phyloP scores from a whole-genome alignment of 2,888 invertebrate genomes.

The Sympetrum striolatum region DNA sequence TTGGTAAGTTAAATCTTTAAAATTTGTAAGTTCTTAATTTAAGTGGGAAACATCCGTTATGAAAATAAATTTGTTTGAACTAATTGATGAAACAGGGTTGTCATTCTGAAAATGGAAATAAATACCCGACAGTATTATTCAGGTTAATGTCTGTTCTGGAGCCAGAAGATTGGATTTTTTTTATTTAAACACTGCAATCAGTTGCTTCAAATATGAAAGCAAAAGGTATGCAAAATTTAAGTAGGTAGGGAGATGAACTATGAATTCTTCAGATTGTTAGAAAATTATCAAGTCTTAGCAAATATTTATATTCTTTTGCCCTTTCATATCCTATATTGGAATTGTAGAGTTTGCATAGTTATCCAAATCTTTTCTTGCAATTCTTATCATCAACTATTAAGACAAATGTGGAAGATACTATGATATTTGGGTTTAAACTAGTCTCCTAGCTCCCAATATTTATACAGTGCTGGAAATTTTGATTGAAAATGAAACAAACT shows the following conservation, averaged over 20 bases:
- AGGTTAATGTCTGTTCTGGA: not conserved
- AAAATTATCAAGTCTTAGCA: no score
- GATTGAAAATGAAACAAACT: not conserved
- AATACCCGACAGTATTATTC: not conserved
- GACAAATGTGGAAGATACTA: not conserved
- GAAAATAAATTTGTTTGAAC: no score
- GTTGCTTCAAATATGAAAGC: no score
- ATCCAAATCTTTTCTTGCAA: not conserved
- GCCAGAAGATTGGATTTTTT: not conserved
- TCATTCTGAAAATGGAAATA: not conserved
- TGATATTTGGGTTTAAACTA: no score
- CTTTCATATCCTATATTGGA: no score
- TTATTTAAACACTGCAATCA: not conserved
- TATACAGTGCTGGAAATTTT: not conserved
- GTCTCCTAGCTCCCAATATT: not conserved
- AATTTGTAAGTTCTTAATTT: not conserved
- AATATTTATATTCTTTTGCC: no score
- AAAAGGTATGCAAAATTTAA: no score
- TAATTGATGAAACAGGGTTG: no score
- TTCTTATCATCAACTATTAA: not conserved
- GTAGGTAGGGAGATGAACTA: no score
- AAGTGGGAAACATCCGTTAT: not conserved
- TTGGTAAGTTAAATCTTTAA: not conserved
- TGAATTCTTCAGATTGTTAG: no score
- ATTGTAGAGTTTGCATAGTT: no score